phyloP scores from a whole-genome alignment of 2,797 vertebrate species.

The Sebastes minor region DNA sequence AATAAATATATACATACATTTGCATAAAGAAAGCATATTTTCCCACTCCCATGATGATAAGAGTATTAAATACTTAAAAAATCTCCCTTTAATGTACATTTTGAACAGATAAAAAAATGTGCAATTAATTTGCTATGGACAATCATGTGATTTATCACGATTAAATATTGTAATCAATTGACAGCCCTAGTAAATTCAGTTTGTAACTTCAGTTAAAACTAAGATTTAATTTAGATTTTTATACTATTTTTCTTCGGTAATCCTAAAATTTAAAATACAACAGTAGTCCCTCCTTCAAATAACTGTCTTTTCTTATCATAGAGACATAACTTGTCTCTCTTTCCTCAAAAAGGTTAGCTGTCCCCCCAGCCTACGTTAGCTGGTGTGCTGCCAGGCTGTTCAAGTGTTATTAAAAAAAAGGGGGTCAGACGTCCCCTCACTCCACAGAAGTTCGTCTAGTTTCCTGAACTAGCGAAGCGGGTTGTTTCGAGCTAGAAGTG shows the following conservation, averaged over 20 bases:
- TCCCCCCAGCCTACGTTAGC: constrained; percentile 14
- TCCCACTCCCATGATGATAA: no score
- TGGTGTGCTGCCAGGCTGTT: constrained; percentile 21
- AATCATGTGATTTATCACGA: no score
- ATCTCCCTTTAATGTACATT: no score
- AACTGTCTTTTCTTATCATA: not conserved
- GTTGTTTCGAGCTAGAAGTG: constrained; percentile 1
- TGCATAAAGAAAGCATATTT: no score
- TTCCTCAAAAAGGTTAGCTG: constrained; percentile 34
- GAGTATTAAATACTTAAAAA: no score
- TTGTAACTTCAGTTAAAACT: not conserved
- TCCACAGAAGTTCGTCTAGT: constrained; percentile 16
- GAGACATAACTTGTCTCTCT: not conserved
- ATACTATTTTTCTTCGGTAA: not conserved
- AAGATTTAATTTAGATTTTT: not conserved
- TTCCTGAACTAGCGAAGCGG: not conserved
- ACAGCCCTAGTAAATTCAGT: not conserved
- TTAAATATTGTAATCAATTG: no score
- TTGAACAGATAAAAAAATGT: no score
- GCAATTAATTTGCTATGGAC: no score
- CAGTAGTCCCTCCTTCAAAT: not conserved
- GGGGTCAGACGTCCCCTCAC: constrained; percentile 52
- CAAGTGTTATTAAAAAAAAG: not conserved
- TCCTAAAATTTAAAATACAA: not conserved
- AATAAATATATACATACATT: no score